Evolutionary conservation across 2,888 invertebrate genomes (phyloP).

Genomic region (Caenorhabditis japonica): DNA sequence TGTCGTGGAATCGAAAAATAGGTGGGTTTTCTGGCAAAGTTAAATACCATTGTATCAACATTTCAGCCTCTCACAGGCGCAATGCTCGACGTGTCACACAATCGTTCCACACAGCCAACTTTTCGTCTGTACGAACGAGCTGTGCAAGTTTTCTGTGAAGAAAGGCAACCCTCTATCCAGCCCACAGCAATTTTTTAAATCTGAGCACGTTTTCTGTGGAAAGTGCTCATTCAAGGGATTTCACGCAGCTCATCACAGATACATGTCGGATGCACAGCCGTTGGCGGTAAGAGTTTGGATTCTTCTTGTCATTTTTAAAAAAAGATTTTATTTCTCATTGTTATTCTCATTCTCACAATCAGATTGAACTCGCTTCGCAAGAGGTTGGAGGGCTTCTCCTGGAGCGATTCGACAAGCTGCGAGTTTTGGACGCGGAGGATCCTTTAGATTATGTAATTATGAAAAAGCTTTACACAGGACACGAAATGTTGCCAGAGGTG

Average conservation of each 20-base stretch:
- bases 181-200: neutral
- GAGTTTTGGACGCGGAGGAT: neutral
- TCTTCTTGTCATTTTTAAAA: neutral
- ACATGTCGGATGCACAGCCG: neutral
- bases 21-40: too few relatives aligned
- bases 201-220: constrained; percentile 4
- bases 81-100: neutral
- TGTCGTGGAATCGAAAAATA: too few relatives aligned
- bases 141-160: neutral
- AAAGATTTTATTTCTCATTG: too few relatives aligned
- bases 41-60: too few relatives aligned
- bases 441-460: neutral
- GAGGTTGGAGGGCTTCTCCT: neutral
- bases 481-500: too few relatives aligned
- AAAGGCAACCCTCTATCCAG: neutral
- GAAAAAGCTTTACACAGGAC: too few relatives aligned
- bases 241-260: neutral
- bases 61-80: too few relatives aligned
- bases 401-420: neutral
- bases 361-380: neutral
- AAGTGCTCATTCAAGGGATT: neutral
- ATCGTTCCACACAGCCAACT: constrained; percentile 7
- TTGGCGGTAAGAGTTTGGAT: neutral
- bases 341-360: neutral
- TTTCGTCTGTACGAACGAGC: neutral